Evolutionary conservation across 2,888 invertebrate genomes (phyloP).

Genomic region (Cylindroiulus punctatus): DNA sequence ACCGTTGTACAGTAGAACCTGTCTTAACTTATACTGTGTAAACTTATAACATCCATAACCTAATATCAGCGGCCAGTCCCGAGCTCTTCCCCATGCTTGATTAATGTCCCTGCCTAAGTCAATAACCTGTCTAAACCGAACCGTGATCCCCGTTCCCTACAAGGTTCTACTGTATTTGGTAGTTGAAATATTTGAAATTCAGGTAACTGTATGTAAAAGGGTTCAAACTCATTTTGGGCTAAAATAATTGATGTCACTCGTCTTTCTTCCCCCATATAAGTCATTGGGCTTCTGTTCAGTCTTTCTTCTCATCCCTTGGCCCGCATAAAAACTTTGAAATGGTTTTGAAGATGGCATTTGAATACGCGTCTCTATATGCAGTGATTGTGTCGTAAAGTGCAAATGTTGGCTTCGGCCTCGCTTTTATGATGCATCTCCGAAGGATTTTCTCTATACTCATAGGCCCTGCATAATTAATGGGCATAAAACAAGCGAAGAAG

Average conservation of each 20-base stretch:
- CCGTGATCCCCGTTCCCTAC: no score
- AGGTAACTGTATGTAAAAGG: no score
- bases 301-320: not conserved
- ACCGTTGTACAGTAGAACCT: no score
- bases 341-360: conserved; percentile 2
- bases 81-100: no score
- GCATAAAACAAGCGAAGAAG: conserved; percentile 23
- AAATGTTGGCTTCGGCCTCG: conserved; percentile 11
- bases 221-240: not conserved
- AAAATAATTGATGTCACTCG: not conserved
- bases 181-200: no score
- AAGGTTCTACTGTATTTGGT: no score
- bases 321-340: conserved; percentile 12
- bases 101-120: no score
- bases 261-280: not conserved
- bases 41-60: no score
- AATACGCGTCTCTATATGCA: not conserved
- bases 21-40: no score
- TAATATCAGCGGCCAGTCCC: no score
- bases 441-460: not conserved
- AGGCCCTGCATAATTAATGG: conserved; percentile 15
- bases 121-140: no score
- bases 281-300: not conserved
- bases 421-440: conserved; percentile 37
- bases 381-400: conserved; percentile 42